Evolutionary conservation across 2,797 vertebrate species (phyloP).

Genomic region (Furcifer pardalis): DNA sequence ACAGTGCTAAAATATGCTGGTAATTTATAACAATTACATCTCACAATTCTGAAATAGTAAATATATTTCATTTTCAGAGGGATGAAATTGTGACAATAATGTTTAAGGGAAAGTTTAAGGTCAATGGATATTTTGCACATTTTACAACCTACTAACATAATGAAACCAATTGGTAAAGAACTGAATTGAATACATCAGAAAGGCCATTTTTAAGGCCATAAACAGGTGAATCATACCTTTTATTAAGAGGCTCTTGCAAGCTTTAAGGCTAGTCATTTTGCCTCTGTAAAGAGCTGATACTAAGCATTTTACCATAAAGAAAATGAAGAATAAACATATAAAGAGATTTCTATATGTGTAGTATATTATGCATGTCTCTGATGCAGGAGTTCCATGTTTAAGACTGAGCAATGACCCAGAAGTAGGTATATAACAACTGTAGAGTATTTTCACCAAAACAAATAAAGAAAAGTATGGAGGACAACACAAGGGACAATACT

Average conservation of each 20-base stretch:
- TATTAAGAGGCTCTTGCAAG: background rate
- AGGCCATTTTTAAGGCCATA: background rate
- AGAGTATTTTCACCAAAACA: slow-evolving; percentile 6
- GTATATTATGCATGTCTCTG: background rate
- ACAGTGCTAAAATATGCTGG: slow-evolving; percentile 8
- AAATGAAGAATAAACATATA: background rate
- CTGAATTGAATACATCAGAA: background rate
- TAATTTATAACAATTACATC: background rate
- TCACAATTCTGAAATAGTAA: background rate
- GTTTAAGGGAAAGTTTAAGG: background rate
- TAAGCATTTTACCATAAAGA: background rate
- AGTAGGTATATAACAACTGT: slow-evolving; percentile 3
- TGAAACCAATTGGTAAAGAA: background rate
- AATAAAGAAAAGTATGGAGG: background rate
- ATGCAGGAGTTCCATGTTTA: slow-evolving; percentile 7
- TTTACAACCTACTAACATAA: background rate
- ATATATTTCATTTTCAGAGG: background rate
- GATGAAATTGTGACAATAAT: background rate
- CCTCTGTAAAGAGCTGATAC: background rate
- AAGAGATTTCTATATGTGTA: background rate
- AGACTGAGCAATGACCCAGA: slow-evolving; percentile 30
- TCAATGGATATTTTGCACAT: background rate
- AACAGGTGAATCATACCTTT: background rate
- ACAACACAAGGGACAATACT: background rate
- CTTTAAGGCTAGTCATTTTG: background rate